phyloP scores from a whole-genome alignment of 2,797 vertebrate species.

The Carcharodon carcharias region DNA sequence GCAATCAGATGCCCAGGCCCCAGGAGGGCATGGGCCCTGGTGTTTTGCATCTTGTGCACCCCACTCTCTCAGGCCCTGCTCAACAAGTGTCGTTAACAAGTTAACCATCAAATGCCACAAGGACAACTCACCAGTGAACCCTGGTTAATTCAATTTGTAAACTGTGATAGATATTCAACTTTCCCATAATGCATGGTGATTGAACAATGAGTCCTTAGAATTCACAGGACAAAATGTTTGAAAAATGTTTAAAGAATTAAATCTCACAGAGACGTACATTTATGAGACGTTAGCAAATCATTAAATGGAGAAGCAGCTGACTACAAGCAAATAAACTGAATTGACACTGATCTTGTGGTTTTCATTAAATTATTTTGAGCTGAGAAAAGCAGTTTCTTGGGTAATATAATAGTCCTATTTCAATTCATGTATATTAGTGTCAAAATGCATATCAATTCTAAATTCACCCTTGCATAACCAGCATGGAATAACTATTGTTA shows the following conservation, averaged over 20 bases:
- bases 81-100: background rate
- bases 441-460: background rate
- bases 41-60: no score
- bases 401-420: background rate
- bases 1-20: background rate
- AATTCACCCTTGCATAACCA: background rate
- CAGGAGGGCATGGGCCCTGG: no score
- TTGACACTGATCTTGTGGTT: background rate
- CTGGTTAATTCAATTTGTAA: constrained; percentile 8
- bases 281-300: background rate
- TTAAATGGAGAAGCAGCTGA: constrained; percentile 10
- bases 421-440: background rate
- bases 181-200: background rate
- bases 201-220: background rate
- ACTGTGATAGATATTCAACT: background rate
- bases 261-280: background rate
- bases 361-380: background rate
- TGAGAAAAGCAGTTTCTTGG: background rate
- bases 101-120: background rate
- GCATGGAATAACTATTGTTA: background rate
- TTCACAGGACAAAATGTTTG: background rate
- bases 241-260: background rate
- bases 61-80: no score
- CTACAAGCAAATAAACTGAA: background rate
- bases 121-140: background rate